Evolutionary conservation across 2,888 invertebrate genomes (phyloP), one percentile per base, ranked within the genome.

Genomic region (Formica aserva): DNA sequence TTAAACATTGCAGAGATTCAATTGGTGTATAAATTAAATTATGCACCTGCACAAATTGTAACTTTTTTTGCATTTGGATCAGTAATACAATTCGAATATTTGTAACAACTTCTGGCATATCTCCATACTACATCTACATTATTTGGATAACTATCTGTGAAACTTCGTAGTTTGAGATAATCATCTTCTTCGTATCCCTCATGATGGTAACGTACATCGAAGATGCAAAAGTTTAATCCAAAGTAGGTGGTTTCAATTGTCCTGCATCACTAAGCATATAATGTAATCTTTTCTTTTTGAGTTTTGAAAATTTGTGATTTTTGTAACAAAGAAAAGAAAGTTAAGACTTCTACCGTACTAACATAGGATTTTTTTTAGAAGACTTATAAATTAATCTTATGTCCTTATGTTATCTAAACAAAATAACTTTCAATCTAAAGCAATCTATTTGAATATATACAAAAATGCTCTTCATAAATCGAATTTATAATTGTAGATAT

Each of bases 241-340:
- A 8, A 1, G 60, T 35, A 26, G 85, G 63, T 90, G 90, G 85
- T 86, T 90, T 90, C 92, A 89, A 89, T 88, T 86, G 89, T 90
- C 93, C 94, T 94, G 92, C 86, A 93, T 92, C 89, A 93, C 92
- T 93, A 91, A 94, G 93, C 88, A 92, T 93, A 93, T 94, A 92
- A 48, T 48, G n/a, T 1, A 48, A 92, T 92, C 90, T 92, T 91
- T 88, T 92, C 91, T 92, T 92, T 92, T 85, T 87, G 83, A 60
- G 81, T 35, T 85, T 80, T 66, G 74, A 66, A 48, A n/a, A n/a
- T 74, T 74, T 63, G 1, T 71, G 82, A 82, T 67, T 86, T 67
- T 29, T 84, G 81, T 67, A 62, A 57, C 81, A 84, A 87, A 85
- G 3, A 83, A 76, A 60, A 60, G 52, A 38, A 66, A 77, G 41